phyloP scores from a whole-genome alignment of 2,797 vertebrate genomes.

The Phataginus tricuspis region DNA sequence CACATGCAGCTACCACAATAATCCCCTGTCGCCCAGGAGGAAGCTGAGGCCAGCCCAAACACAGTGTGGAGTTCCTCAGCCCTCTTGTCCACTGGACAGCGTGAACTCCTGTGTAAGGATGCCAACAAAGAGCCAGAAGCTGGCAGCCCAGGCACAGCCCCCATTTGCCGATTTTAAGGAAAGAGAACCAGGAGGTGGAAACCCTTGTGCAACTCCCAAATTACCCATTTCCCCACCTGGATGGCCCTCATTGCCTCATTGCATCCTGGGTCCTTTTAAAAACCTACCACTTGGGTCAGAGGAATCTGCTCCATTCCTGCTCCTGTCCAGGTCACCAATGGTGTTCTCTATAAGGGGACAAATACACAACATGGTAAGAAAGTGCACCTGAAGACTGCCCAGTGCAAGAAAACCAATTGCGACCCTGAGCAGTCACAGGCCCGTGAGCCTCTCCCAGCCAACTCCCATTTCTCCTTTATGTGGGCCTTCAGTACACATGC shows the following conservation, averaged over 20 bases:
- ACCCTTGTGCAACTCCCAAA: neutral
- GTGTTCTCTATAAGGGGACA: constrained; percentile 58
- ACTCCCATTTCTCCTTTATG: neutral
- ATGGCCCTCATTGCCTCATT: neutral
- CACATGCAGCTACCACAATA: rapidly evolving
- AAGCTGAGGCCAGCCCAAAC: neutral
- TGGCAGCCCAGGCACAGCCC: neutral
- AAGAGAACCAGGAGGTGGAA: neutral
- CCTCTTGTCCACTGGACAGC: neutral
- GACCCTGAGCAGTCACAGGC: no score
- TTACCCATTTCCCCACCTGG: neutral
- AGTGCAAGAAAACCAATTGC: neutral
- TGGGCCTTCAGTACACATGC: neutral
- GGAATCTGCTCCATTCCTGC: constrained; percentile 12
- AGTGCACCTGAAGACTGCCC: neutral
- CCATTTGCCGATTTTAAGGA: neutral
- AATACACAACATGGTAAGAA: neutral
- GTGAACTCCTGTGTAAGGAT: no score
- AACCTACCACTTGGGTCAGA: constrained; percentile 72
- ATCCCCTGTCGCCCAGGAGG: neutral
- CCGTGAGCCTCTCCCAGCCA: rapidly evolving
- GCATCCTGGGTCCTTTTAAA: neutral
- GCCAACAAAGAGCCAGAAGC: neutral
- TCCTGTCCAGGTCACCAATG: neutral
- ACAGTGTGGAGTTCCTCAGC: neutral